Evolutionary conservation across 2,888 invertebrate species (phyloP).

Genomic region (Apoda limacodes): DNA sequence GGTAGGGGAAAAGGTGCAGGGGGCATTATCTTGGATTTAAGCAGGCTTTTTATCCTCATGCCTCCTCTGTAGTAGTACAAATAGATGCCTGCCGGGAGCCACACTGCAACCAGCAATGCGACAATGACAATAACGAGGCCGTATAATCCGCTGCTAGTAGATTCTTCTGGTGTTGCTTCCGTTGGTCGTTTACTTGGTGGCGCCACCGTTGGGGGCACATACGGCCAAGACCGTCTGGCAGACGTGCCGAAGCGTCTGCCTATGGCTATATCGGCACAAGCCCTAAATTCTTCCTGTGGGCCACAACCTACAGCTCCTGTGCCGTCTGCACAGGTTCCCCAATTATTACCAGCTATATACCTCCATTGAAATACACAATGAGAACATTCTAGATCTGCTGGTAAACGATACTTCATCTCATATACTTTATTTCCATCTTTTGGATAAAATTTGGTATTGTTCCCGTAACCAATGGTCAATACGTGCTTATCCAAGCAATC

Average conservation of each 20-base stretch:
- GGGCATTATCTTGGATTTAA: conserved; percentile 54
- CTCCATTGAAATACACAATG: conserved; percentile 92
- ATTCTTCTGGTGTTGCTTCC: conserved; percentile 51
- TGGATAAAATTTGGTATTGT: conserved; percentile 76
- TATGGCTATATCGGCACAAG: conserved; percentile 85
- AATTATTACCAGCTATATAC: conserved; percentile 88
- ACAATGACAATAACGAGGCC: conserved; percentile 73
- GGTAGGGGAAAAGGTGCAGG: conserved; percentile 57
- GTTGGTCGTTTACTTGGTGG: conserved; percentile 52
- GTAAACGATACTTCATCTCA: conserved; percentile 77
- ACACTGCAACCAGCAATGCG: conserved; percentile 74
- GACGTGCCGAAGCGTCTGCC: conserved; percentile 64
- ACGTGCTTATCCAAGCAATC: conserved; percentile 82
- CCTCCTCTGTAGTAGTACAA: conserved; percentile 82
- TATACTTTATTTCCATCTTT: conserved; percentile 83
- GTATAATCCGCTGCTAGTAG: conserved; percentile 60
- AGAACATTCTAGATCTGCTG: conserved; percentile 75
- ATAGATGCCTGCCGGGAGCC: conserved; percentile 75
- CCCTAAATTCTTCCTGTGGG: conserved; percentile 88
- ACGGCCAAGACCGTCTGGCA: conserved; percentile 53
- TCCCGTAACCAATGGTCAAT: conserved; percentile 64
- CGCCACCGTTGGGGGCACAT: no score
- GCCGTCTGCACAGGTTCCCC: conserved; percentile 81
- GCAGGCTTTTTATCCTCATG: conserved; percentile 73
- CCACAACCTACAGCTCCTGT: conserved; percentile 88